Conservation (phyloP, 1,140 invertebrate species). For the Bathynomus jamesi region DNA sequence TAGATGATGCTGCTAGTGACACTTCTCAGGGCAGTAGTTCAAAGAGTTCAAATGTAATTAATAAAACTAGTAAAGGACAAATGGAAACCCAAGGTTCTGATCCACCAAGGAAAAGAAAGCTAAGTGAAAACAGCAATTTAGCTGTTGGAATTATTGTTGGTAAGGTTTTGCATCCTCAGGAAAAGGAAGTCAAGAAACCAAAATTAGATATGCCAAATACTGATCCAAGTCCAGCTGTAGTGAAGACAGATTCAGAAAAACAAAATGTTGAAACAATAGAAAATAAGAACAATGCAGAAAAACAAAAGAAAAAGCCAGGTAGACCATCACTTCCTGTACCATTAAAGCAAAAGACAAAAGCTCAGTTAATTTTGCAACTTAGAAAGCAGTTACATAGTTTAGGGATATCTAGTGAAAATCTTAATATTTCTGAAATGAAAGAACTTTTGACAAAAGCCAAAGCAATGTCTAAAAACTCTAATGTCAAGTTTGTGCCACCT, state of each 20-base stretch:
- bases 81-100: conserved; percentile 4
- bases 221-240: not conserved
- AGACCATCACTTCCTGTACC: conserved; percentile 15
- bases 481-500: no score
- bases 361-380: conserved; percentile 20
- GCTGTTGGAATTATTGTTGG: conserved; percentile 13
- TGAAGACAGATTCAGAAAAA: not conserved
- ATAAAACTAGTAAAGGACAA: conserved; percentile 7
- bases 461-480: not conserved
- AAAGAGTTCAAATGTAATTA: conserved; percentile 16
- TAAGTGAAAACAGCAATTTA: conserved; percentile 20
- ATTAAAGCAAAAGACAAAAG: conserved; percentile 23
- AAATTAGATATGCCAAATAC: conserved; percentile 7
- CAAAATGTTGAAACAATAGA: not conserved
- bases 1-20: conserved; percentile 27
- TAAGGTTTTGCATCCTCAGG: conserved; percentile 21
- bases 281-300: no score
- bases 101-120: conserved; percentile 13
- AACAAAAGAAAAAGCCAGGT: conserved; percentile 17
- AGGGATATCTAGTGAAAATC: conserved; percentile 3
- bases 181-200: conserved; percentile 13
- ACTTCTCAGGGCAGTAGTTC: conserved; percentile 22
- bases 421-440: conserved; percentile 12
- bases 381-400: conserved; percentile 19
- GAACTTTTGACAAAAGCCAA: conserved; percentile 8